Evolutionary conservation across 2,113 vertebrate species (phyloP).

Genomic region (Channa argus): DNA sequence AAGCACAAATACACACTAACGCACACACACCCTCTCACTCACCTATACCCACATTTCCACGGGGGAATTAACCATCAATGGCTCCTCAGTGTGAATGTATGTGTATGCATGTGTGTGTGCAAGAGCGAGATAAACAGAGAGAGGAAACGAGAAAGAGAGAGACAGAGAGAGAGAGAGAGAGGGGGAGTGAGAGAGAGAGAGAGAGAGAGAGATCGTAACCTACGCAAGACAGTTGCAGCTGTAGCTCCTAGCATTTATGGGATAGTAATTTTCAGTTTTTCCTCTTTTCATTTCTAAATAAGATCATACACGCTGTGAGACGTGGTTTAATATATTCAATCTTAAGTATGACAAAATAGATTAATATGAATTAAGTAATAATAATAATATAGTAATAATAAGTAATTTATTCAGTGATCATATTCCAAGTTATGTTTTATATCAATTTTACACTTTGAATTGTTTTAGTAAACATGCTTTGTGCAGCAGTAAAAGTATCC

Average conservation of each 20-base stretch:
- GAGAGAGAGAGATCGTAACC: constrained; percentile 30
- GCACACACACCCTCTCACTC: constrained; percentile 34
- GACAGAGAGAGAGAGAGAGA: constrained; percentile 6
- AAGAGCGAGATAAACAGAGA: constrained; percentile 6
- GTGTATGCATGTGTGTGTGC: constrained; percentile 13
- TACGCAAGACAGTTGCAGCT: constrained; percentile 57
- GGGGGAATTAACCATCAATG: constrained; percentile 65
- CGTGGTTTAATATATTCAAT: constrained; percentile 24
- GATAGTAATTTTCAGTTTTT: constrained; percentile 32
- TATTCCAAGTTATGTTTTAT: constrained; percentile 22
- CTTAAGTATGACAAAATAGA: constrained; percentile 22
- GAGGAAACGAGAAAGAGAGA: neutral
- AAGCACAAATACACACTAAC: constrained; percentile 19
- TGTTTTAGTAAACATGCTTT: neutral
- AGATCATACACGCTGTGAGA: neutral
- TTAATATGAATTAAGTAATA: too few species aligned
- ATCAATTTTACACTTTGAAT: constrained; percentile 10
- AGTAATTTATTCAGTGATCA: constrained; percentile 11
- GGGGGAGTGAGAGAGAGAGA: neutral
- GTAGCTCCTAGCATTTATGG: constrained; percentile 30
- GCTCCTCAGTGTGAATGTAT: constrained; percentile 56
- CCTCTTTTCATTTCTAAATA: constrained; percentile 26
- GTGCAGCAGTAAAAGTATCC: too few species aligned
- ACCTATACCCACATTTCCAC: constrained; percentile 57
- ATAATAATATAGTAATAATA: too few species aligned